Percentiles rank a stretch among this genome's conserved stretches.
phyloP scores from a whole-genome alignment of 2,888 invertebrate genomes.

The Platerodrilus igneus region DNA sequence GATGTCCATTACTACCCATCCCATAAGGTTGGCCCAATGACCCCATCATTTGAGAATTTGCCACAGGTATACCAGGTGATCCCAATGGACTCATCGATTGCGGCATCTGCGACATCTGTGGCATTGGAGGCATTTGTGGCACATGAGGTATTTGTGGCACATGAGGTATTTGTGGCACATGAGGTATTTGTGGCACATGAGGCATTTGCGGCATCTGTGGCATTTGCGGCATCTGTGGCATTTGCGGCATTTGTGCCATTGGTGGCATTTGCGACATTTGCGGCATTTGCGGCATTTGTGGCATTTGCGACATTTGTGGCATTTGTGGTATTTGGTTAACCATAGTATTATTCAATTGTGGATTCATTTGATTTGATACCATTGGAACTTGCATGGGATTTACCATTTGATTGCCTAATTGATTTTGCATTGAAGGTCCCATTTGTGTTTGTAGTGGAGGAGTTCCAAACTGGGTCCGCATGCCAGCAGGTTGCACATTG shows the following conservation, averaged over 20 bases:
- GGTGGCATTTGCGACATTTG: slow-evolving; percentile 37
- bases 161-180: no score
- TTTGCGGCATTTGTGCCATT: slow-evolving; percentile 43
- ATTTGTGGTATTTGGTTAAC: slow-evolving; percentile 46
- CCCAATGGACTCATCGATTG: slow-evolving; percentile 53
- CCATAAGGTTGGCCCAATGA: slow-evolving; percentile 42
- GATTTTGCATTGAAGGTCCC: slow-evolving; percentile 54
- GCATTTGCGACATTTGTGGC: no score
- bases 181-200: no score
- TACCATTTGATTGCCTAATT: slow-evolving; percentile 37
- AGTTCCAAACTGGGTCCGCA: slow-evolving; percentile 62
- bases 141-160: no score
- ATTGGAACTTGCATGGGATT: slow-evolving; percentile 41
- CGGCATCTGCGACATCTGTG: slow-evolving; percentile 56
- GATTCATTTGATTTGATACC: slow-evolving; percentile 53
- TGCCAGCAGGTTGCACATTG: slow-evolving; percentile 55
- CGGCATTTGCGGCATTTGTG: no score
- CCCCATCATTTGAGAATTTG: slow-evolving; percentile 51
- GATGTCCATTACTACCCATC: slow-evolving; percentile 35
- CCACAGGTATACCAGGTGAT: slow-evolving; percentile 36
- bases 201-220: slow-evolving; percentile 47
- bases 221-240: slow-evolving; percentile 54
- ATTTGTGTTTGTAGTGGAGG: slow-evolving; percentile 55
- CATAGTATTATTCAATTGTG: slow-evolving; percentile 56
- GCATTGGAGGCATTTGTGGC: no score